Evolutionary conservation across 1,140 invertebrate species (phyloP).

Genomic region (Samia ricini): DNA sequence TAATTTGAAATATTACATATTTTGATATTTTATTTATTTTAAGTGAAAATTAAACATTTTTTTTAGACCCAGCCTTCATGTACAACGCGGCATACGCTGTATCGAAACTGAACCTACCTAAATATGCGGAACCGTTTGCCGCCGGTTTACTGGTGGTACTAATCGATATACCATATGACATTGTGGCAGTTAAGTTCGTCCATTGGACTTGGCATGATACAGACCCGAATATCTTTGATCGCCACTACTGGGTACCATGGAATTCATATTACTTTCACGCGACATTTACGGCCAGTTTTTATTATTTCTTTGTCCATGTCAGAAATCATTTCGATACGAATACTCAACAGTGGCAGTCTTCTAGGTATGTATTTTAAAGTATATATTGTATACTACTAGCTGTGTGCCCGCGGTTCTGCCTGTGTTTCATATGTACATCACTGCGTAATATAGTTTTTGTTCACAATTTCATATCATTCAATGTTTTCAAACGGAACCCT

Average conservation of each 20-base stretch:
- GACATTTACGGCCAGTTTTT: constrained; percentile 85
- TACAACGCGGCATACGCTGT: constrained; percentile 84
- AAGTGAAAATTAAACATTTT: neutral
- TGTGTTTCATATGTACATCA: no score
- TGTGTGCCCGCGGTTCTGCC: no score
- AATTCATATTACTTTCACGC: constrained; percentile 91
- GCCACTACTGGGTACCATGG: constrained; percentile 88
- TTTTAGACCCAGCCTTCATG: constrained; percentile 87
- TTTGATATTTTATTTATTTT: neutral
- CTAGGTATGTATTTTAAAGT: constrained; percentile 48
- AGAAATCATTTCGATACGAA: constrained; percentile 77
- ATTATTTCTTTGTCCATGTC: constrained; percentile 82
- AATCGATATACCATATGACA: constrained; percentile 89
- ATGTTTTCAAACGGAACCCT: no score
- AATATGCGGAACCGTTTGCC: constrained; percentile 85
- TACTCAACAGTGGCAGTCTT: constrained; percentile 74
- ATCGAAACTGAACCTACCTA: constrained; percentile 80
- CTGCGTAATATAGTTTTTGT: no score
- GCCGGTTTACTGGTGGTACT: constrained; percentile 86
- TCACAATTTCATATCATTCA: no score
- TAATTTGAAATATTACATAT: constrained; percentile 37
- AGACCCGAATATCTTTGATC: constrained; percentile 88
- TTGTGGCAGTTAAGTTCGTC: constrained; percentile 87
- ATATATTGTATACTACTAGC: no score
- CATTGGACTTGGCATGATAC: constrained; percentile 94